Evolutionary conservation across 37 sponge, comb jelly and placozoan species (phyloP).

Genomic region (Ianthella basta): DNA sequence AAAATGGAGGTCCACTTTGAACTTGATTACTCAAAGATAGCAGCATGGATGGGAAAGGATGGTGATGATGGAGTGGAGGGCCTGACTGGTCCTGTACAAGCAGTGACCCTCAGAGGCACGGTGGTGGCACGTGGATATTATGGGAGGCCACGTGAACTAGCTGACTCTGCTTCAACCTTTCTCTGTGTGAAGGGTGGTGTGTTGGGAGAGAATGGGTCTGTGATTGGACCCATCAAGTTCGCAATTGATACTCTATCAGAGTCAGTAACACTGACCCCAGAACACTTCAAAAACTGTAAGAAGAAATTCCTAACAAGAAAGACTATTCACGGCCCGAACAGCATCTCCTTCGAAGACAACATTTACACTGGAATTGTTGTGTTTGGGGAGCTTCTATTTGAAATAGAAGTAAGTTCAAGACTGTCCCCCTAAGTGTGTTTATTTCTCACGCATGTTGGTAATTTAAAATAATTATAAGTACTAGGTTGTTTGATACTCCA

Average conservation of each 20-base stretch:
- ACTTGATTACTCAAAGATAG: too few species aligned
- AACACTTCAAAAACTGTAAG: conserved; percentile 5
- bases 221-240: conserved; percentile 7
- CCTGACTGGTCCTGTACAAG: too few species aligned
- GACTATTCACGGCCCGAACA: conserved; percentile 14
- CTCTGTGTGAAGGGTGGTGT: conserved; percentile 2
- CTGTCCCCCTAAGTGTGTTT: too few species aligned
- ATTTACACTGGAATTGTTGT: conserved; percentile 13
- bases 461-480: too few species aligned
- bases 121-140: conserved; percentile 16
- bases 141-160: background rate
- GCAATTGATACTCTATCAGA: conserved; percentile 28
- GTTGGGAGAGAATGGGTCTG: background rate
- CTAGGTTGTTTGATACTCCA: too few species aligned
- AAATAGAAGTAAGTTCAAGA: conserved; percentile 23
- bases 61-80: too few species aligned
- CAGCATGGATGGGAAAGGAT: too few species aligned
- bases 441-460: too few species aligned
- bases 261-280: conserved; percentile 8
- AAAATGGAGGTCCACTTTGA: too few species aligned
- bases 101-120: background rate
- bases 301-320: background rate
- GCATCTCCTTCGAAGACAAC: background rate
- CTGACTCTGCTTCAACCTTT: background rate
- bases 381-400: background rate